Evolutionary conservation across 2,888 invertebrate genomes (phyloP), one percentile per base, ranked within the genome.

Genomic region (Xylota segnis): DNA sequence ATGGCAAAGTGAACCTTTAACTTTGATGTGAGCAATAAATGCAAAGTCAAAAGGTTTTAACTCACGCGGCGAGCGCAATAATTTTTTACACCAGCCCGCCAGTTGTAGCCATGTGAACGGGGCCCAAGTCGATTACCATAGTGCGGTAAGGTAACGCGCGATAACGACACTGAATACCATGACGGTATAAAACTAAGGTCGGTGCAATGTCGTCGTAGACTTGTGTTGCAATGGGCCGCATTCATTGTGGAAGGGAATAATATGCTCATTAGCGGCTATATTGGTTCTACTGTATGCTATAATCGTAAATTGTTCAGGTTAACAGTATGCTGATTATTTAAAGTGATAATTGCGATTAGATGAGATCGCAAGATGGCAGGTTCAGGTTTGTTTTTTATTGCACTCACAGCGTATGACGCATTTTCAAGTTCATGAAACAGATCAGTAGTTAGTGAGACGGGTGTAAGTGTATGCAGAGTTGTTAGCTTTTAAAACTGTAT

Each of bases 1-100:
- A 81, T 81, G 82, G 61, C 78, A 78, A 61, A 66, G 68, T 76
- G 82, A 81, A 86, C 86, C 82, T 82, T 86, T 86, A 86, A 81
- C 86, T 82, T 82, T 82, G 75, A 82, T 86, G 86, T 82, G 76
- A 82, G 86, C 86, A 86, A 86, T 86, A 86, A 86, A 86, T 86
- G 86, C 86, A 86, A 82, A 86, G 86, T 86, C 86, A 86, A 86
- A 86, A 86, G 86, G 86, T 86, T 82, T 86, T 86, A 86, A 86
- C 86, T 86, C 86, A 86, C 82, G 86, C 75, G 86, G 82, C 45
- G 86, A 82, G 61, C 72, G 76, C 76, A 82, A 82, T 86, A 59
- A 66, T 58, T 84, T 66, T 65, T 45, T 65, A 37, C 56, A 7
- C 9, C 32, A 12, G 10, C 45, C 37, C n/a, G 65, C 2, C 2